Conservation (phyloP, 1,140 invertebrate genomes). For the Eueides isabella region DNA sequence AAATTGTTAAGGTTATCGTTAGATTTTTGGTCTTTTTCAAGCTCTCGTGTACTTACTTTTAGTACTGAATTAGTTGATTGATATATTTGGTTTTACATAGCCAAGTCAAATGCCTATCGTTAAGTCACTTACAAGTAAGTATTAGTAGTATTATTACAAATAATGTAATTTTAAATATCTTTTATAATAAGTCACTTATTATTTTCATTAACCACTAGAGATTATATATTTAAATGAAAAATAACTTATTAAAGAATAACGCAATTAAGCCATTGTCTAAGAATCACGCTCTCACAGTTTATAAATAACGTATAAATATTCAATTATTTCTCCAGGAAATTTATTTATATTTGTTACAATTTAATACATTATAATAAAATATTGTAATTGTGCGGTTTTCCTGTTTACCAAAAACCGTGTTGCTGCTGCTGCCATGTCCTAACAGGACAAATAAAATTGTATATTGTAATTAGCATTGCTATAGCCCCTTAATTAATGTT, state of each 20-base stretch:
- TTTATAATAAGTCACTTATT: too few species aligned
- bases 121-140: too few species aligned
- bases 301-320: conserved; percentile 11
- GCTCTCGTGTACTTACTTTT: too few species aligned
- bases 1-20: too few species aligned
- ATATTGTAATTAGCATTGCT: conserved; percentile 24
- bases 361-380: conserved; percentile 22
- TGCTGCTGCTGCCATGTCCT: background rate
- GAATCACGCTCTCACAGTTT: background rate
- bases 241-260: background rate
- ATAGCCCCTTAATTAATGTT: conserved; percentile 28
- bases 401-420: conserved; percentile 33
- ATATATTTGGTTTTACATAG: too few species aligned
- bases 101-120: too few species aligned
- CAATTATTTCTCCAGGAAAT: conserved; percentile 9
- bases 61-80: too few species aligned
- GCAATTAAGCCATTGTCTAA: background rate
- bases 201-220: too few species aligned
- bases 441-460: conserved; percentile 23
- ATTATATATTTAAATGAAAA: background rate
- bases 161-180: too few species aligned
- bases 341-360: conserved; percentile 10
- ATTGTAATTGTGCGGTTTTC: conserved; percentile 33
- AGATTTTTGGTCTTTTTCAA: too few species aligned
- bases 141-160: too few species aligned